Conservation (phyloP, 2,888 invertebrate genomes). For the Mechanitis messenoides region DNA sequence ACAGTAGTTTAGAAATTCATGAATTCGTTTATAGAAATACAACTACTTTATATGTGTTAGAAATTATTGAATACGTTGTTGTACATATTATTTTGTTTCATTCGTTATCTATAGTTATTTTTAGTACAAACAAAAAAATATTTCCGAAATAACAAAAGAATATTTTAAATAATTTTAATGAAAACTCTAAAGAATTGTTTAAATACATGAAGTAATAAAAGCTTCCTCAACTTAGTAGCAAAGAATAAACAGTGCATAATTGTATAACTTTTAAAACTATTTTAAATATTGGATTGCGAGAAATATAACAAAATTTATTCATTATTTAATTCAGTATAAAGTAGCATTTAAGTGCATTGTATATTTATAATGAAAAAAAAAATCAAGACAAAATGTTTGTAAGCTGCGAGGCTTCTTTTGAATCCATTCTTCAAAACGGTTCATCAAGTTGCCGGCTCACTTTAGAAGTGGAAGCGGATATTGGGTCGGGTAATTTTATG, state of each 20-base stretch:
- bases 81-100: no score
- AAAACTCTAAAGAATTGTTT: neutral
- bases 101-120: no score
- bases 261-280: neutral
- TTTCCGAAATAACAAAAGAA: neutral
- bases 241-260: conserved; percentile 3
- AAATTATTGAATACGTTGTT: no score
- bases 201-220: conserved; percentile 1
- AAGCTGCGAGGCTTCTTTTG: conserved; percentile 21
- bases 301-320: conserved; percentile 8
- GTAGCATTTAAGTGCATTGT: conserved; percentile 13
- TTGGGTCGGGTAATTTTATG: no score
- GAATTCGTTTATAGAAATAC: neutral
- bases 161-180: neutral
- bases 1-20: neutral
- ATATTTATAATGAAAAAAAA: conserved; percentile 24
- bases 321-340: conserved; percentile 8
- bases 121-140: neutral
- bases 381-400: conserved; percentile 20
- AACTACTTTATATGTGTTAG: no score
- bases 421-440: conserved; percentile 20
- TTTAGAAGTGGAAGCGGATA: conserved; percentile 4
- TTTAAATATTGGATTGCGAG: conserved; percentile 3
- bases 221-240: neutral
- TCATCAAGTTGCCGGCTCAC: neutral